Percentiles rank a stretch among this genome's conserved stretches.
These are phyloP conservation scores for Camelus dromedarius DNA, from an alignment of 2,113 vertebrate genomes.

Conservation along the genomic window DNA sequence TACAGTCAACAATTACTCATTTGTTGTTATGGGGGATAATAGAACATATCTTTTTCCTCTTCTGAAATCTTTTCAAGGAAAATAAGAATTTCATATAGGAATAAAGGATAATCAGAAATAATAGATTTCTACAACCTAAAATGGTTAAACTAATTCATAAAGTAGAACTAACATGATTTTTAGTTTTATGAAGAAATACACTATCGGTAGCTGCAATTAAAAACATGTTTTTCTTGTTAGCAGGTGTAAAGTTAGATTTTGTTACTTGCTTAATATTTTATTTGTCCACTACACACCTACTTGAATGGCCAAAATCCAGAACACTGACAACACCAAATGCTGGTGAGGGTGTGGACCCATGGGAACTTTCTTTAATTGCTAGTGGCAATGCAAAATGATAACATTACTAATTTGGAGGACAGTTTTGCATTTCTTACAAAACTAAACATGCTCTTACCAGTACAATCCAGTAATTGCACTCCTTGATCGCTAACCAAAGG, in stretches of 20 bases:
- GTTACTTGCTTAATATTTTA: constrained; percentile 15
- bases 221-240: not conserved
- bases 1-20: not conserved
- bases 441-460: not conserved
- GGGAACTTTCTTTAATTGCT: not conserved
- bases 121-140: not conserved
- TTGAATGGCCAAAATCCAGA: not conserved
- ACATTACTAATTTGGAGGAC: not conserved
- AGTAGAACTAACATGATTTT: not conserved
- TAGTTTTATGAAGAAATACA: not conserved
- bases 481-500: not conserved
- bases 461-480: not conserved
- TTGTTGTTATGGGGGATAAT: constrained; percentile 42
- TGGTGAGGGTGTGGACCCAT: not conserved
- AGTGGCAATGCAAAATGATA: not conserved
- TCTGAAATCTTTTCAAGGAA: constrained; percentile 37
- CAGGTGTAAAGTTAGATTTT: constrained; percentile 32
- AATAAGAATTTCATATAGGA: constrained; percentile 23
- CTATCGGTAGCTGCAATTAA: not conserved
- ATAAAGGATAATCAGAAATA: constrained; percentile 15
- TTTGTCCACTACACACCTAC: not conserved
- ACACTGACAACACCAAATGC: not conserved
- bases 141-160: not conserved
- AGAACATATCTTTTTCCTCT: not conserved
- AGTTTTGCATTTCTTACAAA: not conserved